Base-by-base conservation (phyloP, 64 coral and sea anemone species). In the Pocillopora damicornis region DNA sequence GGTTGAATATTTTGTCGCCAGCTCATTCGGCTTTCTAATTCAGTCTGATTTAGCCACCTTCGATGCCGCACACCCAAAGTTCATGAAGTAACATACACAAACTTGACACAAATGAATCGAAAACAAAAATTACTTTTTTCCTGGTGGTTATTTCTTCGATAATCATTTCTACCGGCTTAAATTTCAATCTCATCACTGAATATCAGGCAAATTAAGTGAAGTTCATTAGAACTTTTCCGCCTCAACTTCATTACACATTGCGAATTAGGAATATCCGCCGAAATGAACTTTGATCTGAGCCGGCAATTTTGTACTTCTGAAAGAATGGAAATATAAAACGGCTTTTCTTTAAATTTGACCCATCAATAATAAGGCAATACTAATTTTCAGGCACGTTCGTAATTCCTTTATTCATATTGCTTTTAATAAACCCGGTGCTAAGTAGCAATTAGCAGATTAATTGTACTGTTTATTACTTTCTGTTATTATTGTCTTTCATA, bases 211-310 rank as follows among this genome's bases (percentile, higher is more conserved):
- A 72, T 85, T 85, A 66, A 18, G 59, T 38, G 16, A 37, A 85
- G 65, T 72, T 85, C 65, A 85, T 85, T 85, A 85, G 8, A n/a
- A 0, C 65, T 37, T 85, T 71, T 85, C 81, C 81, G 81, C 81
- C 8, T 7, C 13, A 18, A 72, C 38, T 85, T 85, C 63, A 85
- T 85, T 85, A 59, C 36, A 35, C 9, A 1, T 20, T 25, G 22
- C 64, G 81, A 85, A 85, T 85, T 85, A 68, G 38, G 23, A 58
- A 85, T 72, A 85, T 85, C 81, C 81, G 81, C 81, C 81, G 81
- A 85, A n/a, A 73, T 25, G 20, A n/a, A 58, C 65, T 45, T 10
- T 42, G 66, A 85, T 85, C 81, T 65, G 65, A 37, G 64, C 42
- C 65, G 81, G 37, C 81, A 85, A 72, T 58, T 85, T 85, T 85